Conservation (phyloP, 2,113 vertebrate genomes). For the Triplophysa siluroides region DNA sequence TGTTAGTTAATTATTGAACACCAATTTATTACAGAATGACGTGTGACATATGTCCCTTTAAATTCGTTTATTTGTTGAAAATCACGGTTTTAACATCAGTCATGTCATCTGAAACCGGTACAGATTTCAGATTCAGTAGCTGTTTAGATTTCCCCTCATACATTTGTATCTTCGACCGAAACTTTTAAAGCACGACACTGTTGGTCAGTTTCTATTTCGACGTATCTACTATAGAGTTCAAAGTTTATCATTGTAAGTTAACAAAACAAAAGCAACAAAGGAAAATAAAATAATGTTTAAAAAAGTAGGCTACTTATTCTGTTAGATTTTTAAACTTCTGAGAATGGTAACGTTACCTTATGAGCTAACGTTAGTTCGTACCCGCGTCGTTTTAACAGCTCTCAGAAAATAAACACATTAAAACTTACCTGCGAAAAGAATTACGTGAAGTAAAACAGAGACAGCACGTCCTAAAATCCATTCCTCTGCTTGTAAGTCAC, state of each 20-base stretch:
- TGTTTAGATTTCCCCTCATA: background rate
- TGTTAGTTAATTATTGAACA: background rate
- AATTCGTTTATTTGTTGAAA: background rate
- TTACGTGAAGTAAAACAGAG: constrained; percentile 29
- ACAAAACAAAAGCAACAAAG: background rate
- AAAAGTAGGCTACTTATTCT: background rate
- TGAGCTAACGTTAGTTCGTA: background rate
- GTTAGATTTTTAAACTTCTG: background rate
- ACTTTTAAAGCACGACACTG: background rate
- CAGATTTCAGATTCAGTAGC: too few species aligned
- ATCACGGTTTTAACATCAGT: background rate
- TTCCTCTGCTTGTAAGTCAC: constrained; percentile 54
- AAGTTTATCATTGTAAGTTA: background rate
- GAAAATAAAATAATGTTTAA: background rate
- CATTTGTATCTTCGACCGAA: background rate
- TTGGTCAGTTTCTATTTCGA: background rate
- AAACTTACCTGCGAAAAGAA: background rate
- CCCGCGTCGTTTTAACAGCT: background rate
- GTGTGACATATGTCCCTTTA: too few species aligned
- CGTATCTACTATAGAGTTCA: background rate
- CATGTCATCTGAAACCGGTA: too few species aligned
- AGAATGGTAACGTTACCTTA: background rate
- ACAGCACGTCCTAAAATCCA: constrained; percentile 55
- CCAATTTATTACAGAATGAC: background rate
- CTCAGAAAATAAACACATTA: background rate